These are phyloP conservation scores for Drosophila histrio DNA, from an alignment of 2,888 invertebrate genomes.

Conservation along the genomic window DNA sequence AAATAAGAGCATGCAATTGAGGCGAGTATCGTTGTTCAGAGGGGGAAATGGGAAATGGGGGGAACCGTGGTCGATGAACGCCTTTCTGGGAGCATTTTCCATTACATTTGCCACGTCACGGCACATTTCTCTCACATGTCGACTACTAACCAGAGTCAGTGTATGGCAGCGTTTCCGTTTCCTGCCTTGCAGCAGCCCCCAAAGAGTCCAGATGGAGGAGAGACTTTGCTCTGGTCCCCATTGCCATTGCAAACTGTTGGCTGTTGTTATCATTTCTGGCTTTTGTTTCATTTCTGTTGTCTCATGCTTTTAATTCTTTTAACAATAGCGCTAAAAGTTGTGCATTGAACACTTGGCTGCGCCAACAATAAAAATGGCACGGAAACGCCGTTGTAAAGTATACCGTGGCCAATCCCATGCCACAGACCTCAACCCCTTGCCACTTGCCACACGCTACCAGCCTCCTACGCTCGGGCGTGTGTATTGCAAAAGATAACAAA, in stretches of 20 bases:
- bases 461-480: conserved; percentile 26
- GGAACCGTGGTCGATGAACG: background rate
- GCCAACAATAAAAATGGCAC: conserved; percentile 69
- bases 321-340: conserved; percentile 76
- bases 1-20: conserved; percentile 57
- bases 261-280: conserved; percentile 67
- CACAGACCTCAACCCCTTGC: background rate
- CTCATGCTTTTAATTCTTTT: conserved; percentile 75
- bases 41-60: background rate
- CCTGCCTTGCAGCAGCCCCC: conserved; percentile 33
- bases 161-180: conserved; percentile 53
- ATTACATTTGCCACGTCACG: conserved; percentile 75
- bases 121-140: conserved; percentile 71
- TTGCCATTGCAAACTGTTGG: background rate
- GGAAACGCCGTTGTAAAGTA: conserved; percentile 72
- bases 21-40: background rate
- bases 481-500: conserved; percentile 71
- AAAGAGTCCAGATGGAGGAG: background rate
- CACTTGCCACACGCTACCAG: no score
- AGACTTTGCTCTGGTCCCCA: background rate
- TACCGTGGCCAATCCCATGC: conserved; percentile 32
- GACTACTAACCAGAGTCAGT: conserved; percentile 59
- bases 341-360: conserved; percentile 77
- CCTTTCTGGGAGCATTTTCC: conserved; percentile 60
- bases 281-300: conserved; percentile 69